Percentiles rank a stretch among this genome's conserved stretches.
phyloP scores from a whole-genome alignment of 2,113 vertebrate genomes.

The Suncus etruscus region DNA sequence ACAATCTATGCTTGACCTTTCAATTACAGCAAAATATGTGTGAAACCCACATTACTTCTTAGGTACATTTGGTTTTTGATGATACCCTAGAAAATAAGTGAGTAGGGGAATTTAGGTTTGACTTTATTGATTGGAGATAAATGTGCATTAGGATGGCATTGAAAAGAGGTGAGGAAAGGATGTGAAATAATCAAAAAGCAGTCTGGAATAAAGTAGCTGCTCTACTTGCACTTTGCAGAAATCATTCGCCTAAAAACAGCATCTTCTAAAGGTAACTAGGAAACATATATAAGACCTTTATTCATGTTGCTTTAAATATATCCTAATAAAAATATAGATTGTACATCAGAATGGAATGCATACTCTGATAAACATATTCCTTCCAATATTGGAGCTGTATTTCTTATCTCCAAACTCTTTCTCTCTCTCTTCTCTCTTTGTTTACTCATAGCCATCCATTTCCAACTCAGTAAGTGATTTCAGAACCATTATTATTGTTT shows the following conservation, averaged over 20 bases:
- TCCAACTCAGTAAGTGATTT: not conserved
- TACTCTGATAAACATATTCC: not conserved
- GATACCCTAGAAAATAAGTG: conserved; percentile 40
- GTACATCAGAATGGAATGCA: not conserved
- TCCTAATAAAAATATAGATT: not conserved
- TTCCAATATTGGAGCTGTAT: not conserved
- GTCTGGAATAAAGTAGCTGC: not conserved
- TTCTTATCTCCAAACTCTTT: not conserved
- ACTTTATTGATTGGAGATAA: not conserved
- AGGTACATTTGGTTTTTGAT: not conserved
- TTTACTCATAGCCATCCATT: not conserved
- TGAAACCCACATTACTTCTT: conserved; percentile 20
- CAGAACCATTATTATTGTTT: conserved; percentile 1
- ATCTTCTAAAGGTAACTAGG: not conserved
- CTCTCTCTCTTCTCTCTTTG: not conserved
- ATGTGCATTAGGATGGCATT: not conserved
- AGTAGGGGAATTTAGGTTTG: not conserved
- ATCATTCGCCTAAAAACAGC: not conserved
- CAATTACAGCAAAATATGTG: not conserved
- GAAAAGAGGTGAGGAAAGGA: not conserved
- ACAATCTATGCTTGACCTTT: not conserved
- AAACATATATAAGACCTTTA: not conserved
- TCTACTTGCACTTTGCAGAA: not conserved
- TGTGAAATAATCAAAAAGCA: not conserved
- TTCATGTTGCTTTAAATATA: not conserved